Conservation (phyloP, 2,113 vertebrate genomes). For the Odontophorus gujanensis region DNA sequence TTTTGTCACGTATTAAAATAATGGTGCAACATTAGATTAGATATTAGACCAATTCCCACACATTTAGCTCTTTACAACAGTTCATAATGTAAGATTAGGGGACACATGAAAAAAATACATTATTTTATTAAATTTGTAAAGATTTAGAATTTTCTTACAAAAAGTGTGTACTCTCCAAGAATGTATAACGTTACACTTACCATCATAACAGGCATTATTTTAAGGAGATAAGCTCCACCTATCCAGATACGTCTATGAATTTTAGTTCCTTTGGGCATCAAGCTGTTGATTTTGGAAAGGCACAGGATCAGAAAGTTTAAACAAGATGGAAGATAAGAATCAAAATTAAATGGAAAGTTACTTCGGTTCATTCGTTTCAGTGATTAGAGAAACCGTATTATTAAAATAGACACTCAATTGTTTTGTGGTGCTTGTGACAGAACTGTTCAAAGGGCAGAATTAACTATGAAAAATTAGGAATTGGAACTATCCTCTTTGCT, state of each 20-base stretch:
- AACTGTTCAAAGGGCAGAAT: slow-evolving; percentile 1
- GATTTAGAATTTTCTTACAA: background rate
- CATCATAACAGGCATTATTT: background rate
- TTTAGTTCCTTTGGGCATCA: slow-evolving; percentile 1
- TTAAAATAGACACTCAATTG: background rate
- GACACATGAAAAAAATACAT: background rate
- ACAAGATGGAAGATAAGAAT: slow-evolving; percentile 44
- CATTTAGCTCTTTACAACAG: background rate
- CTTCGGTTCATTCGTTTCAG: slow-evolving; percentile 22
- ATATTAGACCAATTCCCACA: slow-evolving; percentile 16
- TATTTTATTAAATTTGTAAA: background rate
- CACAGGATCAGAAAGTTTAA: slow-evolving; percentile 28
- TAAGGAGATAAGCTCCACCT: background rate
- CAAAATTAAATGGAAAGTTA: slow-evolving; percentile 34
- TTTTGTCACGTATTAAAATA: slow-evolving; percentile 25
- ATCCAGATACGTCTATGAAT: background rate
- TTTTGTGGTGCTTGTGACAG: background rate
- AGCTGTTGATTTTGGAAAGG: slow-evolving; percentile 14
- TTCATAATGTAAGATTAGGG: background rate
- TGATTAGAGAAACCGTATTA: slow-evolving; percentile 19
- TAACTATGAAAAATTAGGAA: background rate
- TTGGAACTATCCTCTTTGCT: background rate
- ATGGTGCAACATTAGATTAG: slow-evolving; percentile 10
- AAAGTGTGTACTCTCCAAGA: background rate
- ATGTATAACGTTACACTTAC: background rate